These are phyloP conservation scores for Stegodyphus mimosarum DNA, from an alignment of 1,140 invertebrate genomes.

Conservation along the genomic window DNA sequence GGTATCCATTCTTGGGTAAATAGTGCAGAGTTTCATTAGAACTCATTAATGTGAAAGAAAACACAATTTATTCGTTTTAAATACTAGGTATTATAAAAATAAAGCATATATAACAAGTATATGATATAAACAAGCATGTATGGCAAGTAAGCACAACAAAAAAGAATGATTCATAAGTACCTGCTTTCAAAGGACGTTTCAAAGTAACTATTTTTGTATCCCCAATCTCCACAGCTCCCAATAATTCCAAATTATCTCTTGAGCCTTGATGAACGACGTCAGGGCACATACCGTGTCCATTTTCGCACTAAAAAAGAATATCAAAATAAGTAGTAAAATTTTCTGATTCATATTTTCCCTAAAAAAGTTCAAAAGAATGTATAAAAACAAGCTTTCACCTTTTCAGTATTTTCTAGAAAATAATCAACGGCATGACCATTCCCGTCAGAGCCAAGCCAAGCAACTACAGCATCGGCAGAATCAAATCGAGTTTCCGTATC, in stretches of 20 bases:
- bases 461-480: slow-evolving; percentile 60
- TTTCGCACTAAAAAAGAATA: slow-evolving; percentile 74
- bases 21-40: too few species aligned
- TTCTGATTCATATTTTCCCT: not conserved
- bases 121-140: too few species aligned
- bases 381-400: slow-evolving; percentile 7
- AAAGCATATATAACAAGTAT: too few species aligned
- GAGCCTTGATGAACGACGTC: slow-evolving; percentile 76
- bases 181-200: slow-evolving; percentile 81
- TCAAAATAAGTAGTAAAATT: not conserved
- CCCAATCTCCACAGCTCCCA: slow-evolving; percentile 90
- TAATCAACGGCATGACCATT: slow-evolving; percentile 63
- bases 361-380: not conserved
- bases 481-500: slow-evolving; percentile 61
- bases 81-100: too few species aligned
- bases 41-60: too few species aligned
- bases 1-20: too few species aligned
- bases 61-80: too few species aligned
- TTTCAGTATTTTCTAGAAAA: slow-evolving; percentile 61
- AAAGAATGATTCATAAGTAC: slow-evolving; percentile 61
- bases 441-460: slow-evolving; percentile 57
- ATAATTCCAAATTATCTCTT: slow-evolving; percentile 80
- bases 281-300: slow-evolving; percentile 84
- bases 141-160: too few species aligned
- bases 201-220: slow-evolving; percentile 93